Evolutionary conservation across 1,140 invertebrate species (phyloP).

Genomic region (Drosophila takahashii): DNA sequence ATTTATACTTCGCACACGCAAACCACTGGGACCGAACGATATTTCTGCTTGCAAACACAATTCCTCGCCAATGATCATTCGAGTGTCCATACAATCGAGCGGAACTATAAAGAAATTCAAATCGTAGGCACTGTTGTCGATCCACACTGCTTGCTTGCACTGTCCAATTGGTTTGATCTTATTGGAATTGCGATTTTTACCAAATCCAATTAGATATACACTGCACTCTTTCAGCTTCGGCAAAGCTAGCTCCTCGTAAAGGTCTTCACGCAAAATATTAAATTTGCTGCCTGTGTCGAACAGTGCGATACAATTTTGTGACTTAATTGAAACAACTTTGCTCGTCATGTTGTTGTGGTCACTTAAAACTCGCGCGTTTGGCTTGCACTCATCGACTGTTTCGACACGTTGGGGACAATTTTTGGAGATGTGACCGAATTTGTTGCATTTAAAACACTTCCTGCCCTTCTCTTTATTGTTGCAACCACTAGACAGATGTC

Average conservation of each 20-base stretch:
- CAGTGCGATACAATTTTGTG: no score
- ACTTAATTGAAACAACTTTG: no score
- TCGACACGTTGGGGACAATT: neutral
- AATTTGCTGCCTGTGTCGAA: neutral
- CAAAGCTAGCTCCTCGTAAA: neutral
- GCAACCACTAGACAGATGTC: neutral
- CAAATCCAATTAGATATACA: neutral
- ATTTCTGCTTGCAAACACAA: neutral
- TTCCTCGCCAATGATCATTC: no score
- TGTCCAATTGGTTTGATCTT: no score
- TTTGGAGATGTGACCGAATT: neutral
- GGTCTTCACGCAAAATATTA: neutral
- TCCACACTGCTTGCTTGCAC: no score
- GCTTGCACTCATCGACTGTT: neutral
- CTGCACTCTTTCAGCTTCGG: neutral
- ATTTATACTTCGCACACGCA: neutral
- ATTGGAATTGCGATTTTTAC: neutral
- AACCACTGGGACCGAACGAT: neutral
- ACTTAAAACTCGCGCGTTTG: neutral
- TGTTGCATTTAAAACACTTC: slow-evolving; percentile 3
- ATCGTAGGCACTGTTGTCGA: no score
- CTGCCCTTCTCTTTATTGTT: neutral
- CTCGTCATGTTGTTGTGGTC: no score
- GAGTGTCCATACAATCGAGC: neutral
- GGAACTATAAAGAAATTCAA: neutral